Base-by-base conservation (phyloP, 2,888 invertebrate genomes). In the Melieria picta region DNA sequence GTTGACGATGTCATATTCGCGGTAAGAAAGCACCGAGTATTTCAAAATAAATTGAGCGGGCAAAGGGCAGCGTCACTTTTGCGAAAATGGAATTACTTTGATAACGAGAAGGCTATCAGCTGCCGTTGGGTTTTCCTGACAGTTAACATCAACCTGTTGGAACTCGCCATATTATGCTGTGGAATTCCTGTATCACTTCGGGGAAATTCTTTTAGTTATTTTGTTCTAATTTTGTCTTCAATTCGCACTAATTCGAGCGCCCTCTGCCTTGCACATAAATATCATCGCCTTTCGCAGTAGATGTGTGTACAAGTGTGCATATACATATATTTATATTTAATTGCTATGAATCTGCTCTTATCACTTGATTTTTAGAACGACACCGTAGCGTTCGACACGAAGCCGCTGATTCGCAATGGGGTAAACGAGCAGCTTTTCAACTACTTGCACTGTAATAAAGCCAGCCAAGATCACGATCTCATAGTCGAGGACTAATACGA, bases 1-100 rank as follows among this genome's bases (percentile, higher is more conserved):
- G 56, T 65, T 7, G 74, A 77, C 57, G 69, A 78, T 77, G 72
- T 77, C 2, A 76, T 78, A 10, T 79, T 79, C 55, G 76, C 72
- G 76, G 79, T 79, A 69, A 75, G 78, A 72, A 66, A 56, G 47
- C 30, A 30, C n/a, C 57, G n/a, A 16, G 56, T 7, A 10, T 48
- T 13, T 3, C 52, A 52, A 6, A n/a, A 43, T 69, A 50, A 63
- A 13, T 61, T 57, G n/a, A 48, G 3, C 76, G 77, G 45, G 63
- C 78, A 78, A 77, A 77, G 57, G 70, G 76, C 47, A 75, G 72
- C 42, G 68, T 73, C 13, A 72, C 65, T 4, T 77, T 79, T 16
- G 77, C 76, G 65, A 55, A 68, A 9, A 43, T 43, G 4, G 76
- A 77, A n/a, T 71, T 76, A 50, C 75, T 76, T 69, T 69, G 72